phyloP scores from a whole-genome alignment of 53 echinoderm and acorn worm genomes.

The Echinarachnius parma region DNA sequence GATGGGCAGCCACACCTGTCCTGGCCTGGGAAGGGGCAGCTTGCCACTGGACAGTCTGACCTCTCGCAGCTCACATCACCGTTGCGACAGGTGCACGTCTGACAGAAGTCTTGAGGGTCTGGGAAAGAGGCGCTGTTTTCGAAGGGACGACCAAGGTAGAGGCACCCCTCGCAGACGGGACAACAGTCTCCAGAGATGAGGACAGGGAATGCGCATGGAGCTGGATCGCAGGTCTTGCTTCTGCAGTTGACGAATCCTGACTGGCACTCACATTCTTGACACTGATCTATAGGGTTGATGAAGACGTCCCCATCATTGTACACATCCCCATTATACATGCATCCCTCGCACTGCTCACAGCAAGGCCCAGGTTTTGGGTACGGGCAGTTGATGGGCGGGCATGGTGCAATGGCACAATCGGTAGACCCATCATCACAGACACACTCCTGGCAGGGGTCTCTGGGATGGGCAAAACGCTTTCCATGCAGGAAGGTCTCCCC shows the following conservation, averaged over 20 bases:
- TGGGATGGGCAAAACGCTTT: conserved; percentile 57
- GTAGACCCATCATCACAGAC: conserved; percentile 77
- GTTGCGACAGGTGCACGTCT: conserved; percentile 74
- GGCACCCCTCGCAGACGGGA: conserved; percentile 71
- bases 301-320: conserved; percentile 65
- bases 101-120: conserved; percentile 72
- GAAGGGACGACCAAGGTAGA: conserved; percentile 71
- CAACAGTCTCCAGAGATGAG: conserved; percentile 85
- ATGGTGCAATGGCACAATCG: conserved; percentile 53
- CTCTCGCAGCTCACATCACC: conserved; percentile 75
- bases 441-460: conserved; percentile 77
- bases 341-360: conserved; percentile 83
- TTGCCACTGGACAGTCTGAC: conserved; percentile 48
- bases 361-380: conserved; percentile 84
- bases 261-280: conserved; percentile 89
- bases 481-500: conserved; percentile 66
- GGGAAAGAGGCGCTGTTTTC: conserved; percentile 76
- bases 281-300: conserved; percentile 73
- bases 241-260: conserved; percentile 44
- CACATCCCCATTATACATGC: conserved; percentile 69
- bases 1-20: conserved; percentile 87
- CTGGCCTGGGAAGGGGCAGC: conserved; percentile 68
- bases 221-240: conserved; percentile 3
- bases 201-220: conserved; percentile 72
- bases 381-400: conserved; percentile 65